Conservation (phyloP, 1,140 invertebrate genomes). For the Lanistes nyassanus region DNA sequence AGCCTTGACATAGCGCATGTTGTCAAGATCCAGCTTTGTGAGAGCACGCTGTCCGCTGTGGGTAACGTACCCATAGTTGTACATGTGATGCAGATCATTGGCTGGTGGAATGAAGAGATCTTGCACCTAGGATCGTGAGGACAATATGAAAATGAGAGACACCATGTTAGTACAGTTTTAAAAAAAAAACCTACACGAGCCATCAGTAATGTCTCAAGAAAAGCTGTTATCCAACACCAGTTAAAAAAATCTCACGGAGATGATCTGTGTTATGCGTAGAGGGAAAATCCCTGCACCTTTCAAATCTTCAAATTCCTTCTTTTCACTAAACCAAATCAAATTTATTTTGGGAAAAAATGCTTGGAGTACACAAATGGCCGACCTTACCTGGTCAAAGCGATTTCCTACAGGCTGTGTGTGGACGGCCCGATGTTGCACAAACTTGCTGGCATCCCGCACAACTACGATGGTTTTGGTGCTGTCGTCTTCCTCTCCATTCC, state of each 20-base stretch:
- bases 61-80: conserved; percentile 82
- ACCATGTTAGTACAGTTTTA: not conserved
- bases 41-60: conserved; percentile 78
- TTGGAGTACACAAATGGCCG: not conserved
- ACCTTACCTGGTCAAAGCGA: conserved; percentile 79
- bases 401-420: conserved; percentile 84
- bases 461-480: conserved; percentile 80
- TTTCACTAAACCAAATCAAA: not conserved
- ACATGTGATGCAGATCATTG: conserved; percentile 74
- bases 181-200: conserved; percentile 3
- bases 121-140: conserved; percentile 61
- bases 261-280: too few species aligned
- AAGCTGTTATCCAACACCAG: too few species aligned
- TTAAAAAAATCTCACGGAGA: too few species aligned
- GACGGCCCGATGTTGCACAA: conserved; percentile 81
- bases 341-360: too few species aligned
- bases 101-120: conserved; percentile 77
- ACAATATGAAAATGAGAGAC: conserved; percentile 3
- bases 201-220: not conserved
- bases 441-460: conserved; percentile 80
- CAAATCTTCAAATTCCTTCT: not conserved
- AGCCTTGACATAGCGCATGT: conserved; percentile 80
- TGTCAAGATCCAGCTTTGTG: conserved; percentile 81
- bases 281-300: not conserved
- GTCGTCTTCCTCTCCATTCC: conserved; percentile 72